Evolutionary conservation across 2,113 vertebrate species (phyloP).

Genomic region (Petrocephalus zakoni): DNA sequence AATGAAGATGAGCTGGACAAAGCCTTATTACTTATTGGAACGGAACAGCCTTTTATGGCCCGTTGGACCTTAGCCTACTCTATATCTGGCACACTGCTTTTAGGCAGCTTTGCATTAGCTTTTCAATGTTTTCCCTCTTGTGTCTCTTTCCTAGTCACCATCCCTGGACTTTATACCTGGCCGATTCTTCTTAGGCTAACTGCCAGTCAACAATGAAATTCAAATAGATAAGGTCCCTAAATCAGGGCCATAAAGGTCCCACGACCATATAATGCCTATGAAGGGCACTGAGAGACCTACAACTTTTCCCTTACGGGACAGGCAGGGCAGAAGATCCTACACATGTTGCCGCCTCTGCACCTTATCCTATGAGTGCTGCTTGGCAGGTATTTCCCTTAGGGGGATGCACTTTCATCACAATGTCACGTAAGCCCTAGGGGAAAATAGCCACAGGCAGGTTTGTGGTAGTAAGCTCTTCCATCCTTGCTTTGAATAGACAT

Average conservation of each 20-base stretch:
- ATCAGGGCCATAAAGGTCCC: neutral
- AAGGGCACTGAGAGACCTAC: neutral
- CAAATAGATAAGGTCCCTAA: neutral
- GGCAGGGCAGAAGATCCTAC: neutral
- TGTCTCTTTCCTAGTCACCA: neutral
- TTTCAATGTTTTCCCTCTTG: neutral
- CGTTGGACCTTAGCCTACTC: neutral
- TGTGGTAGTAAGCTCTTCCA: neutral
- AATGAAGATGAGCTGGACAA: neutral
- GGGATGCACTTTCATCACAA: neutral
- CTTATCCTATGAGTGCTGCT: neutral
- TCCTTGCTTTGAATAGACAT: neutral
- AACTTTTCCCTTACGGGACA: neutral
- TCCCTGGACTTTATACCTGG: conserved; percentile 11
- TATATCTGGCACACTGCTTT: neutral
- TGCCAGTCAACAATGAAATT: neutral
- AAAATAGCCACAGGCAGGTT: neutral
- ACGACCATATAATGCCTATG: neutral
- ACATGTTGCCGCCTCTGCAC: neutral
- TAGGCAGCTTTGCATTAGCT: neutral
- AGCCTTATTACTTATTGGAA: neutral
- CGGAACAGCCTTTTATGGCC: neutral
- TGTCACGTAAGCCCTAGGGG: neutral
- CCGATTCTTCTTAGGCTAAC: neutral
- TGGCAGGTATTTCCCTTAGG: neutral